Evolutionary conservation across 2,797 vertebrate genomes (phyloP).

Genomic region (Podargus strigoides): DNA sequence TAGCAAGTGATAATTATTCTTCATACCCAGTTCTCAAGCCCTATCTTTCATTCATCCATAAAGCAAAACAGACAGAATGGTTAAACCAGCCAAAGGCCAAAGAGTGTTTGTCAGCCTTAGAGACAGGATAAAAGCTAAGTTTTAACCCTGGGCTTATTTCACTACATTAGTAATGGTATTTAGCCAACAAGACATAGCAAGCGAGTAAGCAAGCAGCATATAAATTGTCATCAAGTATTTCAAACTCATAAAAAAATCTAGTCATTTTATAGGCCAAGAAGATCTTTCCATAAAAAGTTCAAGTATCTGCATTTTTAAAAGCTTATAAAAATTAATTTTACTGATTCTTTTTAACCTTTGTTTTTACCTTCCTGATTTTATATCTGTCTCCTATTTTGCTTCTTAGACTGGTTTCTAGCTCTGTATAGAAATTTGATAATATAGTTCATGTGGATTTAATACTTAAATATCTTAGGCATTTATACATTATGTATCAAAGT

Average conservation of each 20-base stretch:
- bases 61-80: background rate
- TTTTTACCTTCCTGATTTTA: background rate
- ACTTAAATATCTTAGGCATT: background rate
- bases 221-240: background rate
- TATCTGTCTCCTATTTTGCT: background rate
- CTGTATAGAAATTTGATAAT: background rate
- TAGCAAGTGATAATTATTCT: background rate
- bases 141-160: background rate
- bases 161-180: background rate
- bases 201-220: background rate
- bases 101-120: background rate
- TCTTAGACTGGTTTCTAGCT: background rate
- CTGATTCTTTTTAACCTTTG: background rate
- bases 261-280: background rate
- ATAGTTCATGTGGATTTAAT: background rate
- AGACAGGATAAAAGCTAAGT: background rate
- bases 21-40: background rate
- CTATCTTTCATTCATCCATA: background rate
- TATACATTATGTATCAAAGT: background rate
- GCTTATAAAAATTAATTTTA: background rate
- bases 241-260: background rate
- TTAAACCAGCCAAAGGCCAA: constrained; percentile 6
- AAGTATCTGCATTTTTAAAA: background rate
- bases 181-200: background rate
- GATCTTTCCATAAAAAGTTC: background rate